phyloP scores from a whole-genome alignment of 2,113 vertebrate species.

The Picathartes gymnocephalus region DNA sequence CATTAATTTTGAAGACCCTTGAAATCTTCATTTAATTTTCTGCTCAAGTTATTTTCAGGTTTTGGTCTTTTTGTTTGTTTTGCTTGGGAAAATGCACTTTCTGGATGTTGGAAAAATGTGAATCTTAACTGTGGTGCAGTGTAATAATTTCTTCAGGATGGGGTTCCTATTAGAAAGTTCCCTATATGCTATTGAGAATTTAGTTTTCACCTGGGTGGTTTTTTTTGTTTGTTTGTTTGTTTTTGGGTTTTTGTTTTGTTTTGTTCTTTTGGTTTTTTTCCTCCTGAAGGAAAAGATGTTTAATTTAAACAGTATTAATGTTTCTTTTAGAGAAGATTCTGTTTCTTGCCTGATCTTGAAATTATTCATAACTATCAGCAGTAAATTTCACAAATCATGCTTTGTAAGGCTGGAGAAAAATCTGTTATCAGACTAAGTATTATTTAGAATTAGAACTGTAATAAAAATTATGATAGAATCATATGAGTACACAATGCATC shows the following conservation, averaged over 20 bases:
- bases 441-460: conserved; percentile 3
- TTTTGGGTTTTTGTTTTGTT: no score
- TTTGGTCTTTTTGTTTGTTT: neutral
- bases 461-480: neutral
- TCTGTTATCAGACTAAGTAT: neutral
- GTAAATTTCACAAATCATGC: neutral
- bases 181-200: neutral
- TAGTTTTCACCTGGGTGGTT: neutral
- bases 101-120: neutral
- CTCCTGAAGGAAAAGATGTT: neutral
- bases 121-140: neutral
- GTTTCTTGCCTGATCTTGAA: neutral
- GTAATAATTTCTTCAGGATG: neutral
- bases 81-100: neutral
- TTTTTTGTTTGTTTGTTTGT: no score
- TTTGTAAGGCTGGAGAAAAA: neutral
- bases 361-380: neutral
- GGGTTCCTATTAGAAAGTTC: neutral
- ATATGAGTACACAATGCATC: neutral
- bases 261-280: neutral
- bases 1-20: neutral
- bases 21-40: neutral
- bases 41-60: neutral
- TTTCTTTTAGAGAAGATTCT: neutral
- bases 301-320: neutral